Evolutionary conservation across 2,113 vertebrate genomes (phyloP), one percentile per base, ranked within the genome.

Genomic region (Pimephales promelas): DNA sequence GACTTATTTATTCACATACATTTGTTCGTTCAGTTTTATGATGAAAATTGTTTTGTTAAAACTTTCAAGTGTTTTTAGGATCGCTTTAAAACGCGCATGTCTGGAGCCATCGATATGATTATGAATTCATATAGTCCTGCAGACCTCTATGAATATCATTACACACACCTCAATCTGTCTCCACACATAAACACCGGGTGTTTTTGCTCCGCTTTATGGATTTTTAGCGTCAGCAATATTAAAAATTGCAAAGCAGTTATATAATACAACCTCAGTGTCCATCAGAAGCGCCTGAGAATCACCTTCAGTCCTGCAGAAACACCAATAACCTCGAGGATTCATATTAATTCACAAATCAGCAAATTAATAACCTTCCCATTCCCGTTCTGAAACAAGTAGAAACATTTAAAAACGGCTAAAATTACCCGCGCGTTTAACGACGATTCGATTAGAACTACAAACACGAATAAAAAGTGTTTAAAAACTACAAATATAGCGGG

Each of bases 221-320:
- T 77, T 84, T 64, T 66, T 77, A 43, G 56, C 43, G 49, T 83
- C 82, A 81, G 73, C 62, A 56, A 76, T 83, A 87, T 81, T 31
- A 56, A 64, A 81, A 85, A 56, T 71, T 81, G 40, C 52, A 66
- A 64, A 36, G 52, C 61, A 22, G 43, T 31, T 73, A 9, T 40
- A 36, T 76, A 28, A 82, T 66, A 49, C 56, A 74, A 20, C 16
- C 64, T 68, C 18, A 52, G 79, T 83, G 62, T 83, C 75, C 77
- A 85, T 81, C 70, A 87, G 83, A 85, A 28, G 26, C 82, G 74
- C 80, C 49, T 64, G 49, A 83, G 76, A 56, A 77, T 84, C 80
- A 9, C 36, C 36, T 40, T 9, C 36, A 40, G 1, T 40, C 36
- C 36, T 8, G 36, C 40, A 40, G 40, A 40, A 40, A 40, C 40